Evolutionary conservation across 1,140 invertebrate species (phyloP).

Genomic region (Goniozus legneri): DNA sequence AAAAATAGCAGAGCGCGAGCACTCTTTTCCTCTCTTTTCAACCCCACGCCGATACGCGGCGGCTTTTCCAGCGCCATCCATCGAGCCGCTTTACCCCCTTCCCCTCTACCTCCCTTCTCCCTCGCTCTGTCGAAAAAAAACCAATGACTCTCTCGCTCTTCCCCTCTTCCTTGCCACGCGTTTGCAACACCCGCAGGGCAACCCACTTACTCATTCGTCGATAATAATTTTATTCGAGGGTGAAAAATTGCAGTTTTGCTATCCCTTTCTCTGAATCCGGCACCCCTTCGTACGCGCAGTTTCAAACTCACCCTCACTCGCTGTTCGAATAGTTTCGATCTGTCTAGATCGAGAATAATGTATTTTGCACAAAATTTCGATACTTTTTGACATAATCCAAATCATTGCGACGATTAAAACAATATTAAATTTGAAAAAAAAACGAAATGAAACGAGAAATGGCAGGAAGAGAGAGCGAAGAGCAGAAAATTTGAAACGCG

Average conservation of each 20-base stretch:
- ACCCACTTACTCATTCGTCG: conserved; percentile 48
- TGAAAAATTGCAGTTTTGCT: conserved; percentile 43
- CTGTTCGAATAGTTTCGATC: too few relatives aligned
- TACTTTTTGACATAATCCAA: too few relatives aligned
- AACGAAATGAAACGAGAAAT: too few relatives aligned
- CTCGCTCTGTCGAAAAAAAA: not conserved
- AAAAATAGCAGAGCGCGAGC: conserved; percentile 39
- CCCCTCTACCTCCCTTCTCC: conserved; percentile 1
- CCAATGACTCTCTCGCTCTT: not conserved
- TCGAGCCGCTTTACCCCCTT: conserved; percentile 8
- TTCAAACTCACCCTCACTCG: not conserved
- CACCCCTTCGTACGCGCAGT: not conserved
- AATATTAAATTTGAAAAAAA: too few relatives aligned
- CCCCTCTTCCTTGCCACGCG: not conserved
- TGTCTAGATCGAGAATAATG: too few relatives aligned
- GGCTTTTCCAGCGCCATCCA: conserved; percentile 29
- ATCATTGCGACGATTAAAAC: too few relatives aligned
- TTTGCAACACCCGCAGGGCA: conserved; percentile 22
- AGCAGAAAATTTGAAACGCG: too few relatives aligned
- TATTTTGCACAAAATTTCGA: too few relatives aligned
- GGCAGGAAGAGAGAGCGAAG: too few relatives aligned
- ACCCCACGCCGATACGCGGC: conserved; percentile 12
- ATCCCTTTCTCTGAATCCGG: conserved; percentile 9
- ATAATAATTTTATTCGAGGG: conserved; percentile 50
- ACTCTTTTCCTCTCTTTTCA: conserved; percentile 3